These are phyloP conservation scores for Diphyllodes magnificus DNA, from an alignment of 2,113 vertebrate genomes.

Conservation along the genomic window DNA sequence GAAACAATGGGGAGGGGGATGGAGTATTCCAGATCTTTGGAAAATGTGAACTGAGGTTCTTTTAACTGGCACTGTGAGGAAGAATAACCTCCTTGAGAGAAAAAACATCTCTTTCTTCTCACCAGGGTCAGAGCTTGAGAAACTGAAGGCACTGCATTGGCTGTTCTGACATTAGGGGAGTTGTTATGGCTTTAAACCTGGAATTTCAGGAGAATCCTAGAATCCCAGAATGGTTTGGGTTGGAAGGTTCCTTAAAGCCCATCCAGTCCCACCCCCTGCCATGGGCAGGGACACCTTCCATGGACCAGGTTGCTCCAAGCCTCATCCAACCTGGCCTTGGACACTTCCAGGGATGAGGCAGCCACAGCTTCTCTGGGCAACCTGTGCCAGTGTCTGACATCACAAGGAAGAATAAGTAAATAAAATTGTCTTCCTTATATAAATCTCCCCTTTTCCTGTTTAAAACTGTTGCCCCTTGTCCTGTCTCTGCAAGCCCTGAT, in stretches of 20 bases:
- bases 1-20: accelerated
- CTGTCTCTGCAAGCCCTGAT: neutral
- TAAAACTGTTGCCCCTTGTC: neutral
- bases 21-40: neutral
- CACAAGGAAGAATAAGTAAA: neutral
- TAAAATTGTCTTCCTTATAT: neutral
- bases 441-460: neutral
- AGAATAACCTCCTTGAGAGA: neutral
- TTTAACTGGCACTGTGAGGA: neutral
- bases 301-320: neutral
- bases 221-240: neutral
- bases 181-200: neutral
- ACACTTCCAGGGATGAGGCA: neutral
- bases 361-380: neutral
- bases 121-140: neutral
- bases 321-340: accelerated
- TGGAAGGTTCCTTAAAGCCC: neutral
- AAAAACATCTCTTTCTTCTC: neutral
- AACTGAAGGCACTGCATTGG: neutral
- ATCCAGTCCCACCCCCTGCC: neutral
- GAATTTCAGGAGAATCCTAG: neutral
- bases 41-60: neutral
- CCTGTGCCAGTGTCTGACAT: neutral
- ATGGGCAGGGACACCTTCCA: neutral
- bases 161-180: neutral